Percentiles rank a stretch among this genome's conserved stretches.
phyloP scores from a whole-genome alignment of 92 coral and sea anemone genomes.

The Actinostola sp. region DNA sequence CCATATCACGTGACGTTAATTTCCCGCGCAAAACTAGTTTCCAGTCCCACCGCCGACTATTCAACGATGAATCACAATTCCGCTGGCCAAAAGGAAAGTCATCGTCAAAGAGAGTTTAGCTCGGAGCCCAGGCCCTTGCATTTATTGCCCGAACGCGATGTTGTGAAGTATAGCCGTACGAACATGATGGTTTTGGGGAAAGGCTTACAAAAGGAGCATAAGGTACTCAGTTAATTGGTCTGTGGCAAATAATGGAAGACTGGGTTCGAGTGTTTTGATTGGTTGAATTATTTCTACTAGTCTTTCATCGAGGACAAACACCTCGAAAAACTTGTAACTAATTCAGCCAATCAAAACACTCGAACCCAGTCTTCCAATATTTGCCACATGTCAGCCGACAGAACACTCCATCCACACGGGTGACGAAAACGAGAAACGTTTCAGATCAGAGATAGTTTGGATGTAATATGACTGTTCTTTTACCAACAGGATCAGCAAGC shows the following conservation, averaged over 20 bases:
- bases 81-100: constrained; percentile 1
- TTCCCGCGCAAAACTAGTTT: neutral
- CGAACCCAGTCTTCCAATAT: no score
- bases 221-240: constrained; percentile 1
- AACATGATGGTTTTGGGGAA: constrained; percentile 25
- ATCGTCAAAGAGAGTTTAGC: neutral
- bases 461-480: no score
- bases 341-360: no score
- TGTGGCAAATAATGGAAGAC: neutral
- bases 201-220: constrained; percentile 13
- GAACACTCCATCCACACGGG: no score
- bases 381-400: no score
- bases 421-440: no score
- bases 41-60: neutral
- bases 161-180: neutral
- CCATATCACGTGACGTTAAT: neutral
- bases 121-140: neutral
- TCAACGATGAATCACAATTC: neutral
- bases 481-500: constrained; percentile 53
- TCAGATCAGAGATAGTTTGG: no score
- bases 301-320: no score
- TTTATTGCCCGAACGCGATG: neutral
- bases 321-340: no score
- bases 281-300: no score
- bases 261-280: no score